Evolutionary conservation across 23 tunicate genomes (phyloP), one percentile per base, ranked within the genome.

Genomic region (Styela plicata): DNA sequence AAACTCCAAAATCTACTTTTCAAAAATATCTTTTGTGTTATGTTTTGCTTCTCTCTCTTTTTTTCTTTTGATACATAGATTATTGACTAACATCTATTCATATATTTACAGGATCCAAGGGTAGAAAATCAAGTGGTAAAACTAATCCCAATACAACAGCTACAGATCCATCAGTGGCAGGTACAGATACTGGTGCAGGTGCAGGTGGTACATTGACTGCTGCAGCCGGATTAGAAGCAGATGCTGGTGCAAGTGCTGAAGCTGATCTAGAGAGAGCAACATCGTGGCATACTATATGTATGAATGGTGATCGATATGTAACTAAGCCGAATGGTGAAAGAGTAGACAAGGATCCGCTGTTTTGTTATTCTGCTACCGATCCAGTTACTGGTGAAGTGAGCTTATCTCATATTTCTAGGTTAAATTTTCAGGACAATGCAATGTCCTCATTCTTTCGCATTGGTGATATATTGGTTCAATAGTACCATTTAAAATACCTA

Each of bases 321-420:
- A 79, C 86, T n/a, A 91, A 82, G 66, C 85, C 85, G 2, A 67
- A 79, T 52, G 90, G 90, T 2, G 28, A 57, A 1, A 83, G 52
- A 32, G 69, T 69, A 2, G 3, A 63, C 13, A 78, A 70, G 17
- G 84, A 82, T 20, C 85, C 86, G 10, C 78, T 91, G 64, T 31
- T 93, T 24, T 88, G 93, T 64, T 93, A 93, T 69, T 67, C 80
- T 13, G 98, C 98, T 22, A 93, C 92, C 28, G 98, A 93, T 63
- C 98, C 98, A 34, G 87, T 93, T 2, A 84, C 98, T 29, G 82
- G 87, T 71, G 98, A 93, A 85, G 97, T 92, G 20, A 52, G 84
- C n/a, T n/a, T n/a, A n/a, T 44, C 21, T 3, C 18, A 22, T 81
- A 69, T 34, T 67, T 23, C 33, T 21, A 31, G 3, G 22, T 81